Base-by-base conservation (phyloP, 2,113 vertebrate species). In the Addax nasomaculatus region DNA sequence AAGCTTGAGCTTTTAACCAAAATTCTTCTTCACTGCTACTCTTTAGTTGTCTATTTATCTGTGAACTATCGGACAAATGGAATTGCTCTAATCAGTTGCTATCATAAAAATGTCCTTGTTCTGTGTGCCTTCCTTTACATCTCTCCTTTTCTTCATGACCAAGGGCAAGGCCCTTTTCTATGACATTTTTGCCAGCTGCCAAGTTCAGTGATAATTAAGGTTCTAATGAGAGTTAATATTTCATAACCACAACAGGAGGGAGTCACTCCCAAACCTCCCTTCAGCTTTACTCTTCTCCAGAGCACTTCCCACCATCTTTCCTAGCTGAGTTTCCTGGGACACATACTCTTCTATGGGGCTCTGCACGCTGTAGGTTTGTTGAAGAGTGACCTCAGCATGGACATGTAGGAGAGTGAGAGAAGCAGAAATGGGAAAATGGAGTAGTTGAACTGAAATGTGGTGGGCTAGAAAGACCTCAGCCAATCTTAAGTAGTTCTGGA, bases 51-150 rank as follows among this genome's bases (percentile, higher is more conserved):
- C 10, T 88, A 36, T 88, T 83, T 90, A 73, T 53, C 6, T 95
- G 70, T 33, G 5, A 62, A 84, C 43, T 43, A 94, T 9, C 11
- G 23, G 30, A 4, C 88, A 97, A 79, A 27, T 13, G 91, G 45
- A 90, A 94, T 60, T 36, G 7, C n/a, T 39, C 2, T 3, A 60
- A 55, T 97, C 23, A 30, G 30, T 21, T 81, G 12, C 3, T 79
- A 79, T 51, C 62, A 43, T 81, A 55, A 88, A 96, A 49, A 5
- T 55, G n/a, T 78, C 5, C 29, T 90, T 86, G 6, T 92, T 92
- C 23, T 93, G 86, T 78, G 29, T 67, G 27, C 21, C 60, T 81
- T 81, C 30, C 23, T 93, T 92, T 78, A 33, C 36, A 62, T 51
- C 19, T 5, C 70, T 84, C 29, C 2, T 70, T 76, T 88, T 78